Evolutionary conservation across 2,797 vertebrate genomes (phyloP).

Genomic region (Sebastes itinus): DNA sequence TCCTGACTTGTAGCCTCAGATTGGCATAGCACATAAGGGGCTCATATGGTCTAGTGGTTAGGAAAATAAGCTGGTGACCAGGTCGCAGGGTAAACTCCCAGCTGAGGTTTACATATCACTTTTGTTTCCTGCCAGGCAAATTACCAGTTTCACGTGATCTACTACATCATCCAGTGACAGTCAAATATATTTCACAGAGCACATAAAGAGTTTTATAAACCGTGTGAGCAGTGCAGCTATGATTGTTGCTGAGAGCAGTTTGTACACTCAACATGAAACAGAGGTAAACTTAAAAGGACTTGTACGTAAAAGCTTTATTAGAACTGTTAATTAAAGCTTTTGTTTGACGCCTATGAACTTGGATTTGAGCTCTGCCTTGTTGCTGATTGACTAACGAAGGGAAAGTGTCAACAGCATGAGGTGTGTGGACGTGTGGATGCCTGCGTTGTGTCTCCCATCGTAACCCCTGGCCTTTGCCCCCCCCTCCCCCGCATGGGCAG

Average conservation of each 20-base stretch:
- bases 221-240: not conserved
- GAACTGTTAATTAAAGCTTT: not conserved
- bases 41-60: slow-evolving; percentile 75
- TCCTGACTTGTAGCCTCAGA: slow-evolving; percentile 50
- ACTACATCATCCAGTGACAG: slow-evolving; percentile 43
- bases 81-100: slow-evolving; percentile 43
- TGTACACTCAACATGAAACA: not conserved
- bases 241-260: not conserved
- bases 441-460: slow-evolving; percentile 45
- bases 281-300: not conserved
- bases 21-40: slow-evolving; percentile 44
- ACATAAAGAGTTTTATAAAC: slow-evolving; percentile 11
- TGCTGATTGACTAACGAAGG: slow-evolving; percentile 30
- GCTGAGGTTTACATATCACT: slow-evolving; percentile 66
- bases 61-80: slow-evolving; percentile 71
- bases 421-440: slow-evolving; percentile 44
- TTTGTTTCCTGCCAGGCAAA: slow-evolving; percentile 74
- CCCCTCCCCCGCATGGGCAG: slow-evolving; percentile 69
- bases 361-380: not conserved
- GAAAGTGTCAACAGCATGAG: slow-evolving; percentile 28
- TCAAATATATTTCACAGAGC: slow-evolving; percentile 18
- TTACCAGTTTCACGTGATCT: slow-evolving; percentile 56
- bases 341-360: not conserved
- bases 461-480: slow-evolving; percentile 76
- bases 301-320: not conserved